A percentile compares a stretch with the other conserved stretches of the same genome.
Evolutionary conservation across 2,888 invertebrate species (phyloP).

Genomic region (Xestoiulus laeticollis): DNA sequence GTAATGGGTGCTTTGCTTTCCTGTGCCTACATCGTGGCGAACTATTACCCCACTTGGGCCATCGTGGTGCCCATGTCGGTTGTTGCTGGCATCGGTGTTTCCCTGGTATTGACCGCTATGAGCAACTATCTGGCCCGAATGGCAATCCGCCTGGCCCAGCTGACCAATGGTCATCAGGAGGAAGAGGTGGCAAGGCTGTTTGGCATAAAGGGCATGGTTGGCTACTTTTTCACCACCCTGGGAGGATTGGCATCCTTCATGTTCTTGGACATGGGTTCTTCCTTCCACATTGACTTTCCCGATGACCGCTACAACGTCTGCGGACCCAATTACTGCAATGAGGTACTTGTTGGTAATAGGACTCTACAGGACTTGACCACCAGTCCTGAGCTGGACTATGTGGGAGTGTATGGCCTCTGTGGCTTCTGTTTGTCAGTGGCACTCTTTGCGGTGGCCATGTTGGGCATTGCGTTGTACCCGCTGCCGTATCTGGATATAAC

Average conservation of each 20-base stretch:
- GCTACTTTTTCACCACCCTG: conserved; percentile 51
- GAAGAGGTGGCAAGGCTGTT: conserved; percentile 55
- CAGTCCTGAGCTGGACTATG: background rate
- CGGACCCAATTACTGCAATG: conserved; percentile 56
- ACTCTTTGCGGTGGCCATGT: background rate
- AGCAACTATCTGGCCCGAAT: conserved; percentile 56
- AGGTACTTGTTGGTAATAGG: background rate
- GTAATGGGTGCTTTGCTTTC: conserved; percentile 54
- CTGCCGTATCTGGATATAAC: background rate
- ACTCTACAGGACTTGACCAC: background rate
- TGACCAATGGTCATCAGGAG: conserved; percentile 48
- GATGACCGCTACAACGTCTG: conserved; percentile 48
- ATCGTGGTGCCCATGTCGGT: conserved; percentile 51
- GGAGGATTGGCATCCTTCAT: conserved; percentile 41
- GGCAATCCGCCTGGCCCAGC: conserved; percentile 52
- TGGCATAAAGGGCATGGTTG: conserved; percentile 55
- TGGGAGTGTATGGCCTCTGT: conserved; percentile 40
- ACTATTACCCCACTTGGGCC: conserved; percentile 54
- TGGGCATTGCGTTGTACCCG: background rate
- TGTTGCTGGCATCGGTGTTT: conserved; percentile 54
- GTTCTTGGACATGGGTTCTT: conserved; percentile 7
- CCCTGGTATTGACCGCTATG: conserved; percentile 56
- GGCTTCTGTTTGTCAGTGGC: conserved; percentile 50
- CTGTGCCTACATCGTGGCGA: conserved; percentile 56
- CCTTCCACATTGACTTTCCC: background rate